phyloP scores from a whole-genome alignment of 35 echinoderm and acorn worm genomes.

The Holothuria glaberrima region DNA sequence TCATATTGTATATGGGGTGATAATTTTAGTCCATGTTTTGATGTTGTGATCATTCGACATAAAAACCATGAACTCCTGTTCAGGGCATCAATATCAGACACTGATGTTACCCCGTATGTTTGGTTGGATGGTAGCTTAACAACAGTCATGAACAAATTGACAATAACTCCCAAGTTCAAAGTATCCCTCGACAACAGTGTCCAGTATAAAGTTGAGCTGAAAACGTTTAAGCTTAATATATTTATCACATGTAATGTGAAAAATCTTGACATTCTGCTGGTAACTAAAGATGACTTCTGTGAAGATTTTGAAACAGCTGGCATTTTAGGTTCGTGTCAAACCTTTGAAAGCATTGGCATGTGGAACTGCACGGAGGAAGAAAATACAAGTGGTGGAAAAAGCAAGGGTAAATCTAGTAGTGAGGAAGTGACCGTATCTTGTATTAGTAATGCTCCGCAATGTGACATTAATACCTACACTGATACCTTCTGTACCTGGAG shows the following conservation, averaged over 20 bases:
- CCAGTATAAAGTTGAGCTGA: conserved; percentile 56
- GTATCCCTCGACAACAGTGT: conserved; percentile 61
- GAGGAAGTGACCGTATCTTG: neutral
- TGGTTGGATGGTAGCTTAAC: conserved; percentile 62
- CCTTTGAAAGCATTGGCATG: conserved; percentile 52
- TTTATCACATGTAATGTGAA: conserved; percentile 56
- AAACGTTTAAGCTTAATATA: conserved; percentile 47
- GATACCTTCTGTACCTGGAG: conserved; percentile 2
- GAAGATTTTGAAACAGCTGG: conserved; percentile 27
- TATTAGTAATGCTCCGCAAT: conserved; percentile 39
- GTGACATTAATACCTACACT: conserved; percentile 68
- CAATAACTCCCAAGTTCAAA: conserved; percentile 45
- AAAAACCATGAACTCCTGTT: conserved; percentile 36
- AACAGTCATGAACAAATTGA: conserved; percentile 52
- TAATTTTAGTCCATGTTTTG: conserved; percentile 66
- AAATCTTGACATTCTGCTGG: conserved; percentile 63
- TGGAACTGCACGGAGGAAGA: conserved; percentile 45
- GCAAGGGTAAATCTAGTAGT: conserved; percentile 31
- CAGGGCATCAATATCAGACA: conserved; percentile 34
- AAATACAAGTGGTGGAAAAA: neutral
- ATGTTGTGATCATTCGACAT: conserved; percentile 65
- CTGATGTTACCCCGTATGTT: conserved; percentile 23
- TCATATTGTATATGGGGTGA: conserved; percentile 57
- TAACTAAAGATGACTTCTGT: conserved; percentile 59
- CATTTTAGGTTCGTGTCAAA: conserved; percentile 71